These are phyloP conservation scores for Meleagris gallopavo DNA, from an alignment of 2,113 vertebrate genomes.

Conservation along the genomic window DNA sequence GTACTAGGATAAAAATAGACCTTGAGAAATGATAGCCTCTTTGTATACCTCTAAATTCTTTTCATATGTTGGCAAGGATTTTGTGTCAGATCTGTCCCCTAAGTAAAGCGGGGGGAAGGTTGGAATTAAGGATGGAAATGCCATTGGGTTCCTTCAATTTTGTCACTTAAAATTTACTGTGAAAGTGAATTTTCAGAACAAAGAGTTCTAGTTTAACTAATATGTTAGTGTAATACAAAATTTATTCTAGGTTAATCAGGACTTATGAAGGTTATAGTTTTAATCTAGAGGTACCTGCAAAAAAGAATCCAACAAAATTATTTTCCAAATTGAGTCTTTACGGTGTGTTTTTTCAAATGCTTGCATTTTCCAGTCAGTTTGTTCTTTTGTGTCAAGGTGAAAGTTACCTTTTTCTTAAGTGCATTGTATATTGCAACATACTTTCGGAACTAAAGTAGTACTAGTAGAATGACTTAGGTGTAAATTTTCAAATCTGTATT, in stretches of 20 bases:
- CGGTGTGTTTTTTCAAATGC: background rate
- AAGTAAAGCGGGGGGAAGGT: background rate
- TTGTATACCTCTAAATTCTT: background rate
- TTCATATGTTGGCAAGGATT: background rate
- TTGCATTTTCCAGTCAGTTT: conserved; percentile 71
- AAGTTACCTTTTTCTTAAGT: conserved; percentile 26
- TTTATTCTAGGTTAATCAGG: background rate
- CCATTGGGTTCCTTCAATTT: background rate
- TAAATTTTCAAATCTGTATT: conserved; percentile 6
- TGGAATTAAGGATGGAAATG: background rate
- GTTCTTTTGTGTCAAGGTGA: conserved; percentile 45
- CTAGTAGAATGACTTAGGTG: conserved; percentile 14
- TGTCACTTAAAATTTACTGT: background rate
- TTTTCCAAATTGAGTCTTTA: background rate
- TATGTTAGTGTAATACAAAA: background rate
- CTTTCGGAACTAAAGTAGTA: conserved; percentile 1
- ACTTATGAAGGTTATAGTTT: background rate
- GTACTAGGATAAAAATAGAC: background rate
- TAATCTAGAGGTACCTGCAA: background rate
- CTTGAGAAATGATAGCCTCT: background rate
- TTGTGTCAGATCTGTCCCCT: background rate
- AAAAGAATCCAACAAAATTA: conserved; percentile 5
- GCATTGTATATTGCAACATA: conserved; percentile 12
- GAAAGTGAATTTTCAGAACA: background rate
- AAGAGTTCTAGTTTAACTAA: background rate